These are phyloP conservation scores for Euplagia quadripunctaria DNA, from an alignment of 2,888 invertebrate genomes.

Conservation along the genomic window DNA sequence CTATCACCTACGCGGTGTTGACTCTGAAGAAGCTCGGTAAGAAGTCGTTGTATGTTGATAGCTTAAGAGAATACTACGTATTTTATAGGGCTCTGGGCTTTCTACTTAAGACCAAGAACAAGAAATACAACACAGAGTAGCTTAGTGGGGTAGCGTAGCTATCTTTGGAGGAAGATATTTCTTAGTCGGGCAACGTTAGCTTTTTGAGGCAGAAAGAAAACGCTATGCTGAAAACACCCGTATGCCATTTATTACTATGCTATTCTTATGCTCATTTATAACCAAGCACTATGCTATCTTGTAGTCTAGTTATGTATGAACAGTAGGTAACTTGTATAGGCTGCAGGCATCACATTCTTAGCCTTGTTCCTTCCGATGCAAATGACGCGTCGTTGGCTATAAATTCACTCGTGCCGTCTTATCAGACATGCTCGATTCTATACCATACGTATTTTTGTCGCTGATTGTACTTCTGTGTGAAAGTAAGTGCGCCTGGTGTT, in stretches of 20 bases:
- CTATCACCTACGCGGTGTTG: too few species aligned
- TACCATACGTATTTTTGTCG: slow-evolving; percentile 42
- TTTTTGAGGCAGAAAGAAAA: background rate
- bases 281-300: slow-evolving; percentile 10
- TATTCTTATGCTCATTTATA: background rate
- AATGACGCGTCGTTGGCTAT: slow-evolving; percentile 49
- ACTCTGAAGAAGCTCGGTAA: too few species aligned
- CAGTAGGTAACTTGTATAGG: slow-evolving; percentile 10
- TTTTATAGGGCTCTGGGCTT: too few species aligned
- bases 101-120: too few species aligned
- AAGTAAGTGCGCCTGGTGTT: background rate
- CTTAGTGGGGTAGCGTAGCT: too few species aligned
- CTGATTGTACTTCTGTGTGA: slow-evolving; percentile 26
- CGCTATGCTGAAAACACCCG: background rate
- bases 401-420: slow-evolving; percentile 50
- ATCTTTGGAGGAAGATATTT: too few species aligned
- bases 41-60: too few species aligned
- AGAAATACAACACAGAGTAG: too few species aligned
- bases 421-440: slow-evolving; percentile 53
- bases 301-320: slow-evolving; percentile 8
- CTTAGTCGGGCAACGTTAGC: background rate
- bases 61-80: too few species aligned
- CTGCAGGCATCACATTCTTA: slow-evolving; percentile 55
- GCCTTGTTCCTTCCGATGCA: slow-evolving; percentile 54
- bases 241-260: too few species aligned